phyloP scores from a whole-genome alignment of 2,797 vertebrate species.

The Lerista edwardsae region DNA sequence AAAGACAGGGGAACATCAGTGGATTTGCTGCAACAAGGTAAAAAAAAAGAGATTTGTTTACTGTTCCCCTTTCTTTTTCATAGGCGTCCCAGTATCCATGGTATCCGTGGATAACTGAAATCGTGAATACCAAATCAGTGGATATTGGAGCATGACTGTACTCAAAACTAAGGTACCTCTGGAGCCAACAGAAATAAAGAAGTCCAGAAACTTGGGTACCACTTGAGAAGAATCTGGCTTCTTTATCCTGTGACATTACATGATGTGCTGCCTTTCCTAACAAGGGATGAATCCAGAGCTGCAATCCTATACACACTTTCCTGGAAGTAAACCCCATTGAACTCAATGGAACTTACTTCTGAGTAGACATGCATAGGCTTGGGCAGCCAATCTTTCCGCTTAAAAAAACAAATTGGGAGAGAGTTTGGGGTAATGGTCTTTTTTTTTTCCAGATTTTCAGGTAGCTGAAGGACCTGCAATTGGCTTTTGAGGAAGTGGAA shows the following conservation, averaged over 20 bases:
- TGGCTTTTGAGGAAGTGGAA: neutral
- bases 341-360: no score
- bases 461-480: neutral
- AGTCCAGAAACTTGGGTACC: neutral
- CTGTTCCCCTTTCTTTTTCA: no score
- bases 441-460: conserved; percentile 20
- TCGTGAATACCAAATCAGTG: no score
- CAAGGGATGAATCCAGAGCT: neutral
- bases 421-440: neutral
- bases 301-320: no score
- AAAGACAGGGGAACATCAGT: no score
- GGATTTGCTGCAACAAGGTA: no score
- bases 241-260: neutral
- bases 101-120: no score
- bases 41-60: no score
- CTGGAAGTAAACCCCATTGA: no score
- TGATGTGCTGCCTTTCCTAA: neutral
- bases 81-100: no score
- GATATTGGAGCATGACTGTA: no score
- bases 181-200: neutral
- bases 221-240: neutral
- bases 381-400: neutral
- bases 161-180: neutral
- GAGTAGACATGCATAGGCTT: no score
- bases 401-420: neutral